These are phyloP conservation scores for Sylvia atricapilla DNA, from an alignment of 2,113 vertebrate genomes.

Conservation along the genomic window DNA sequence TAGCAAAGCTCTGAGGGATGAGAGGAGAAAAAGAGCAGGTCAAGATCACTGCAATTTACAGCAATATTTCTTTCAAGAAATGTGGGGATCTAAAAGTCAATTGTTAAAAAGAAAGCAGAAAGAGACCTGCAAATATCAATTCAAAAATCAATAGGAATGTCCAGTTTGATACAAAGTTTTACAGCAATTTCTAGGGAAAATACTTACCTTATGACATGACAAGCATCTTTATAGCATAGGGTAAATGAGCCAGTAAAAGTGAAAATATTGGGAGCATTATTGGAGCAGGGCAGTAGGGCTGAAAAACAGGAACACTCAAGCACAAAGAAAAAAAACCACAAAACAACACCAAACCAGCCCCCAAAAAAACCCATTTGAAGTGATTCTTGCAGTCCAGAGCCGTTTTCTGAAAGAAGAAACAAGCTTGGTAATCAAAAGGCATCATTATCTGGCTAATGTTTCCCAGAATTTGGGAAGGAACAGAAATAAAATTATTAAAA, in stretches of 20 bases:
- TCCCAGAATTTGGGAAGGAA: neutral
- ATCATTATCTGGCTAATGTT: neutral
- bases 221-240: conserved; percentile 19
- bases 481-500: neutral
- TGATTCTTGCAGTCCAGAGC: neutral
- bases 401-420: neutral
- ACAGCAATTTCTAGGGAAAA: conserved; percentile 32
- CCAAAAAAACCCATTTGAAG: neutral
- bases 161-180: neutral
- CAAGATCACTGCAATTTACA: conserved; percentile 12
- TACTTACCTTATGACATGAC: conserved; percentile 36
- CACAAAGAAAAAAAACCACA: neutral
- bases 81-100: conserved; percentile 1
- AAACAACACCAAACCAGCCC: neutral
- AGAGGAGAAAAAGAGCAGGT: neutral
- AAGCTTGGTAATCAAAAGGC: neutral
- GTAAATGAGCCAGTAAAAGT: conserved; percentile 46
- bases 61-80: conserved; percentile 19
- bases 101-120: conserved; percentile 41
- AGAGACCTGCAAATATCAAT: conserved; percentile 24
- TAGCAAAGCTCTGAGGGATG: neutral
- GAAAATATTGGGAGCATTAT: neutral
- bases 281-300: neutral
- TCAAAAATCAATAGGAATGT: conserved; percentile 56
- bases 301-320: neutral